Base-by-base conservation (phyloP, 2,888 invertebrate genomes). In the Rhimphoctona megacephalus region DNA sequence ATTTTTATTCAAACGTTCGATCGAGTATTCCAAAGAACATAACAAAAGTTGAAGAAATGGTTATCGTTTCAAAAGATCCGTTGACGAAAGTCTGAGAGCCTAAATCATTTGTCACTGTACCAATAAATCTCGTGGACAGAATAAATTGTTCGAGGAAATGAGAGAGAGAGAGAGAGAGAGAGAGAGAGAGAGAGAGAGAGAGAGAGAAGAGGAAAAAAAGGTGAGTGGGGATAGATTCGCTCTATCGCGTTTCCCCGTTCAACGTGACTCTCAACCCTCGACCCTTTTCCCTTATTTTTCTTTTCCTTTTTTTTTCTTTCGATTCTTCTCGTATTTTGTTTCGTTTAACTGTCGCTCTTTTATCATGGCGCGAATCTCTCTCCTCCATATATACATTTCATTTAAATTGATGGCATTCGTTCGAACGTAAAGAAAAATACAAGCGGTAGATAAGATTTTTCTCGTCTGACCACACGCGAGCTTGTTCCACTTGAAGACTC, bases 61-160 rank as follows among this genome's bases (percentile, higher is more conserved):
- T 61, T 54, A 67, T 64, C 69, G 25, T 61, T 80, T 43, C 46
- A 9, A 69, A 22, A 52, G 36, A 72, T 22, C 49, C 30, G 70
- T 76, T 70, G 80, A 66, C 33, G 76, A 57, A 72, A 77, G 67
- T 76, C 81, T 70, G 33, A 25, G 77, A 19, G 64, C 22, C 64
- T 49, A 5, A 49, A 77, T 86, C 79, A 81, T 86, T 86, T 83
- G 80, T 86, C 86, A 76, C 83, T 79, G 73, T 82, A 72, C 74
- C 80, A 72, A 83, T 86, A 76, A 39, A 80, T 61, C 64, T 52
- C 33, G 82, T 19, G 30, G 69, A 83, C 57, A 79, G 57, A 25
- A 36, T 36, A 72, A 74, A 73, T 81, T 66, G 61, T 64, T 64
- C 25, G 78, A 57, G 39, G 49, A 67, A 73, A 39, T 4, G 30